Evolutionary conservation across 2,113 vertebrate genomes (phyloP), one percentile per base, ranked within the genome.

Genomic region (Neofelis nebulosa): DNA sequence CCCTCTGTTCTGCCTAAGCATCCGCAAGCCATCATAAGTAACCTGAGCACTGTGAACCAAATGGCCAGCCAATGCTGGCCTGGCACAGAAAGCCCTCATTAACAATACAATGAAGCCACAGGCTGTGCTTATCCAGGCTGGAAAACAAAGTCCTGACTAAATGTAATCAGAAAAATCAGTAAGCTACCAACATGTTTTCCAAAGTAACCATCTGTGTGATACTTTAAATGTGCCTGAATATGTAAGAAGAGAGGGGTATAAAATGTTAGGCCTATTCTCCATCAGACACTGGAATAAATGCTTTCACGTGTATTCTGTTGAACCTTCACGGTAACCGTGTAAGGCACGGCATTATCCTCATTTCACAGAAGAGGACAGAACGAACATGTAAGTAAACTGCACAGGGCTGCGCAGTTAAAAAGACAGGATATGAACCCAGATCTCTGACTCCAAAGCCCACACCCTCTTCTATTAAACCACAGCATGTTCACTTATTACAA

Each of bases 211-310:
- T 50, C 4, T 92, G 27, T 63, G 5, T 89, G 19, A 71, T 31
- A 65, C 38, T 88, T 92, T 68, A 74, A 94, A 65, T 33, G 18
- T 93, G n/a, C 84, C 66, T 94, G 29, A 81, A 94, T 78, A 95
- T 9, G 25, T 19, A 91, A 86, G 27, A 76, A 94, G 31, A 33
- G 68, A 74, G 29, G 13, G 66, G 19, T 27, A 55, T 50, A 82
- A 98, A 65, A 94, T 79, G 23, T 89, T 89, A 95, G 68, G 73
- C 5, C 27, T 48, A 36, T 93, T 97, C 92, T 96, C 45, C 68
- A 92, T 71, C 82, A 89, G 71, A 82, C 13, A 88, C 2, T 89
- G 63, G 27, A 92, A 69, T 48, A 93, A 52, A 82, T 57, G 41
- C 78, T 92, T 96, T 89, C 23, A 79, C 14, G 79, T 66, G 89